Evolutionary conservation across 2,797 vertebrate species (phyloP), one percentile per base, ranked within the genome.

Genomic region (Smutsia gigantea): DNA sequence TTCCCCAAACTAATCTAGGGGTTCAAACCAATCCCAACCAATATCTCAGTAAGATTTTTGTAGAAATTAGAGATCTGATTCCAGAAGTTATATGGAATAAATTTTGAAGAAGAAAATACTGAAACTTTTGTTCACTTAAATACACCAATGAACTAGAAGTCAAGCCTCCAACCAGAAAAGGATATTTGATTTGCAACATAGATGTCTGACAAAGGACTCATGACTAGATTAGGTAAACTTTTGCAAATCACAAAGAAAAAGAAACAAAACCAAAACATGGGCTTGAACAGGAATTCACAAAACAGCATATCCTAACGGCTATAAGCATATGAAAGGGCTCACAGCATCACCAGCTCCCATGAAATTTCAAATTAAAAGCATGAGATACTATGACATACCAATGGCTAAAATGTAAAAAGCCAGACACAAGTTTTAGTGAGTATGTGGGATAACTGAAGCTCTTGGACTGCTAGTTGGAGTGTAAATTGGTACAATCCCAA

Each of bases 351-450:
- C 75, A 59, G 23, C 23, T 88, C 18, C 14, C 42, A 27, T 9
- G n/a, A 75, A 57, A 86, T 79, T 94, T 83, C 63, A 84, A 77
- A 78, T 63, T 61, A 93, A 68, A 90, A 83, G 14, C 6, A 61
- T n/a, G 27, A 90, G 69, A 72, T 15, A 59, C 25, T 87, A 34
- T 10, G 10, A 8, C 19, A 51, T 51, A 55, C 17, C 25, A 74
- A 53, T 21, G 31, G 49, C 46, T 42, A 37, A 69, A 25, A 46
- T 57, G 86, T 63, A 11, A 79, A 42, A 79, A 84, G 61, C 46
- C 5, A 31, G 66, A 34, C 25, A 14, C 7, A 34, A 12, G 29
- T 93, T 86, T 87, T 55, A 75, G 49, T 55, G 25, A 72, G 69
- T 51, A 23, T 37, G 7, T 53, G 37, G 68, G 66, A 34, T 59